Evolutionary conservation across 2,888 invertebrate species (phyloP).

Genomic region (Calameuta idolon): DNA sequence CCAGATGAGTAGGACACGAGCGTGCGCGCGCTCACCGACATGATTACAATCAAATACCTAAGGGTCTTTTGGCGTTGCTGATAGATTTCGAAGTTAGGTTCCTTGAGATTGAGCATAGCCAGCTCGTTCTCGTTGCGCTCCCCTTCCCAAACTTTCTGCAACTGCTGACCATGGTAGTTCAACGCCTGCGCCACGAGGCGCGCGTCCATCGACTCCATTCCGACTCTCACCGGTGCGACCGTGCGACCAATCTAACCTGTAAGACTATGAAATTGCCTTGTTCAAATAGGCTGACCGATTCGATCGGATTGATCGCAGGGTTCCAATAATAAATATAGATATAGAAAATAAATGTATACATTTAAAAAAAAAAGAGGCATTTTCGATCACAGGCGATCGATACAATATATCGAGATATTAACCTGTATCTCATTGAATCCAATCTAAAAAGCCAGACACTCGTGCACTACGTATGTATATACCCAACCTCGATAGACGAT

Average conservation of each 20-base stretch:
- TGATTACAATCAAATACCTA: constrained; percentile 64
- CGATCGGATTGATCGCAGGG: constrained; percentile 16
- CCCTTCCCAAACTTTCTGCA: constrained; percentile 89
- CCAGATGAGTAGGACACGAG: background rate
- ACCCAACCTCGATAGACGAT: background rate
- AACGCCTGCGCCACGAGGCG: constrained; percentile 77
- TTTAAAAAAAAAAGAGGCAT: background rate
- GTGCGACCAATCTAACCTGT: constrained; percentile 50
- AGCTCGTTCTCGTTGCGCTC: constrained; percentile 85
- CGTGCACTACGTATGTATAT: background rate
- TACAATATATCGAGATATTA: background rate
- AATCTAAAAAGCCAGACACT: background rate
- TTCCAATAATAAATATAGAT: background rate
- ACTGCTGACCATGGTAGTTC: constrained; percentile 88
- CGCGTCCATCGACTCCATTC: constrained; percentile 70
- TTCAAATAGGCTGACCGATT: constrained; percentile 22
- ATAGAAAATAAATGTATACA: background rate
- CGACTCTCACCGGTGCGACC: constrained; percentile 34
- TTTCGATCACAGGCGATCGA: background rate
- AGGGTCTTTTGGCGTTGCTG: constrained; percentile 84
- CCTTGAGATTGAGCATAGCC: constrained; percentile 73
- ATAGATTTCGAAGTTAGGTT: constrained; percentile 80
- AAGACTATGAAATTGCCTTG: constrained; percentile 48
- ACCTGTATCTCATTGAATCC: background rate
- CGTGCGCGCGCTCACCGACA: background rate